A percentile compares a stretch with the other conserved stretches of the same genome.
These are phyloP conservation scores for Drosophila parthenogenetica DNA, from an alignment of 2,888 invertebrate genomes.

Conservation along the genomic window DNA sequence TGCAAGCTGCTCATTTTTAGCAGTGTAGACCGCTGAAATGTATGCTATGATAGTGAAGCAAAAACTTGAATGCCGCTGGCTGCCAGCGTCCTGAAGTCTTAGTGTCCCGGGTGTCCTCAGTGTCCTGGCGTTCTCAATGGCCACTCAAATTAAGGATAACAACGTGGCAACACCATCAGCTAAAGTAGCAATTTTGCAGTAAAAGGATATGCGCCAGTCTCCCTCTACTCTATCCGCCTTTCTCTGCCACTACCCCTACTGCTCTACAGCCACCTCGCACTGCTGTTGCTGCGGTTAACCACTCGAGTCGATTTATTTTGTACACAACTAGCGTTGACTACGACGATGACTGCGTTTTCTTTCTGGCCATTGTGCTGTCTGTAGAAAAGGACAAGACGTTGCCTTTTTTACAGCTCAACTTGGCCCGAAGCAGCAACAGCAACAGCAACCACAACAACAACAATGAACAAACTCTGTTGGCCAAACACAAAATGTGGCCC, in stretches of 20 bases:
- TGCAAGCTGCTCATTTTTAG: neutral
- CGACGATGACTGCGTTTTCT: slow-evolving; percentile 9
- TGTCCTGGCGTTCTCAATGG: slow-evolving; percentile 61
- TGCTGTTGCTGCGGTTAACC: slow-evolving; percentile 67
- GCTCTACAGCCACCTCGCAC: neutral
- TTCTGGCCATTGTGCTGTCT: slow-evolving; percentile 43
- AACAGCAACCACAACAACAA: slow-evolving; percentile 23
- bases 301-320: slow-evolving; percentile 79
- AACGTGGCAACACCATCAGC: slow-evolving; percentile 57
- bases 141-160: slow-evolving; percentile 80
- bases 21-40: slow-evolving; percentile 29
- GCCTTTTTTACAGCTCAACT: slow-evolving; percentile 65
- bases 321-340: slow-evolving; percentile 69
- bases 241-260: slow-evolving; percentile 12
- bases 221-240: slow-evolving; percentile 8
- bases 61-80: slow-evolving; percentile 38
- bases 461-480: slow-evolving; percentile 44
- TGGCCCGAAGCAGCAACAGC: slow-evolving; percentile 38
- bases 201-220: slow-evolving; percentile 59
- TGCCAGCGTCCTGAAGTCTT: neutral
- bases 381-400: slow-evolving; percentile 69
- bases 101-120: neutral
- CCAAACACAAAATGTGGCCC: slow-evolving; percentile 73
- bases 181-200: slow-evolving; percentile 74
- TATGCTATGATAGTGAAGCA: slow-evolving; percentile 33